phyloP scores from a whole-genome alignment of 2,888 invertebrate species.

The Ochropleura leucogaster region DNA sequence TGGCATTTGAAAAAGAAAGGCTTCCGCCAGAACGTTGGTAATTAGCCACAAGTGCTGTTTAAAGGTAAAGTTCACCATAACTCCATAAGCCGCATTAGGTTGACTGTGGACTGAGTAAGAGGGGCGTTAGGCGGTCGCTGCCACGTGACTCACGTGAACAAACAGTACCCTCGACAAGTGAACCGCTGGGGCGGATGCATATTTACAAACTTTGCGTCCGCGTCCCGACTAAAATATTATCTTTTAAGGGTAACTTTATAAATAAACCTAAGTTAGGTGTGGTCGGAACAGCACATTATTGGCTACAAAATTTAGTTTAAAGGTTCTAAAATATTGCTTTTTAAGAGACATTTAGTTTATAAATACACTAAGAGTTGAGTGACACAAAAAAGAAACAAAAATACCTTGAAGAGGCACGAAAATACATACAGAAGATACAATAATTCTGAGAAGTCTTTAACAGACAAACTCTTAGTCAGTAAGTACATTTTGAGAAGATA shows the following conservation, averaged over 20 bases:
- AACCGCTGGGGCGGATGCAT: slow-evolving; percentile 71
- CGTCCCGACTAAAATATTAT: slow-evolving; percentile 72
- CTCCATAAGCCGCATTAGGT: slow-evolving; percentile 65
- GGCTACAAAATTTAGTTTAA: slow-evolving; percentile 24
- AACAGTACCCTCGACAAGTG: slow-evolving; percentile 69
- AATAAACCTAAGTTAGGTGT: slow-evolving; percentile 52
- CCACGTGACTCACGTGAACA: slow-evolving; percentile 77
- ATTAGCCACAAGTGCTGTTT: slow-evolving; percentile 42
- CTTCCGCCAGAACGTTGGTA: slow-evolving; percentile 20
- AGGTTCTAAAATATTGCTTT: slow-evolving; percentile 42
- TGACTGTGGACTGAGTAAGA: slow-evolving; percentile 62
- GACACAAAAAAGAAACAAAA: slow-evolving; percentile 40
- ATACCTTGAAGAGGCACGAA: slow-evolving; percentile 29
- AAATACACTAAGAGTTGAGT: slow-evolving; percentile 25
- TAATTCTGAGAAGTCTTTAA: slow-evolving; percentile 35
- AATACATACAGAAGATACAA: slow-evolving; percentile 46
- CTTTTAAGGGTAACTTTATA: slow-evolving; percentile 67
- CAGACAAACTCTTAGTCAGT: slow-evolving; percentile 31
- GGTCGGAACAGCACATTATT: slow-evolving; percentile 20
- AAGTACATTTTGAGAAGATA: slow-evolving; percentile 25
- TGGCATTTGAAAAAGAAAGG: slow-evolving; percentile 45
- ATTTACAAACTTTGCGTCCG: slow-evolving; percentile 79
- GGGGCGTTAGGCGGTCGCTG: slow-evolving; percentile 49
- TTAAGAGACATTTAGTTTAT: slow-evolving; percentile 45
- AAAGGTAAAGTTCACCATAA: slow-evolving; percentile 69